Conservation (phyloP, 1,140 invertebrate genomes). For the Drosophila elegans region DNA sequence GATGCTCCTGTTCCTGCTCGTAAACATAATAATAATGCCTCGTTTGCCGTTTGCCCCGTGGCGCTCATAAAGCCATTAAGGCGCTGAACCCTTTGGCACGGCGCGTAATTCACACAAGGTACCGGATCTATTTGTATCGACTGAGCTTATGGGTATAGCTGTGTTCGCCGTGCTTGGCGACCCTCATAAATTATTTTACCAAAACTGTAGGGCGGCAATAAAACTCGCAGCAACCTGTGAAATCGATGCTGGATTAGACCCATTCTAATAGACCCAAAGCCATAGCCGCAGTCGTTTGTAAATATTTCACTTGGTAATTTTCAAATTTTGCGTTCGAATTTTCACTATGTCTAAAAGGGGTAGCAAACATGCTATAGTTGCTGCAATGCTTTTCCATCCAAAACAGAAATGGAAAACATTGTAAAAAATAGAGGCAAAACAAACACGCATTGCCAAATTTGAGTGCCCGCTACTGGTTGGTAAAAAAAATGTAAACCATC, state of each 20-base stretch:
- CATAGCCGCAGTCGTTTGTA: slow-evolving; percentile 18
- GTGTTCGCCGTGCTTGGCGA: slow-evolving; percentile 20
- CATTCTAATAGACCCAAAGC: slow-evolving; percentile 45
- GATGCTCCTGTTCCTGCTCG: not conserved
- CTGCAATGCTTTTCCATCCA: slow-evolving; percentile 4
- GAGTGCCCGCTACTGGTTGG: slow-evolving; percentile 25
- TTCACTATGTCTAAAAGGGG: slow-evolving; percentile 50
- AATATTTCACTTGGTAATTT: slow-evolving; percentile 64
- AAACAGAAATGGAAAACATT: not conserved
- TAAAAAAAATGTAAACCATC: slow-evolving; percentile 27
- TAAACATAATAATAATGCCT: slow-evolving; percentile 69
- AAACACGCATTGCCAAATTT: slow-evolving; percentile 29
- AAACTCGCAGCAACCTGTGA: slow-evolving; percentile 37
- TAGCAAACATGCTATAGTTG: slow-evolving; percentile 40
- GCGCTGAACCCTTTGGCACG: slow-evolving; percentile 65
- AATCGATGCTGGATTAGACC: slow-evolving; percentile 50
- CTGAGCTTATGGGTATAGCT: slow-evolving; percentile 18
- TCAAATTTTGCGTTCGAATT: slow-evolving; percentile 40
- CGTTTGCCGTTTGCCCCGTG: slow-evolving; percentile 66
- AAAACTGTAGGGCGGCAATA: slow-evolving; percentile 29
- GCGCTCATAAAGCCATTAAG: slow-evolving; percentile 81
- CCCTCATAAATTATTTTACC: slow-evolving; percentile 71
- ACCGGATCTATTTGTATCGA: slow-evolving; percentile 27
- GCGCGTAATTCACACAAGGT: slow-evolving; percentile 56
- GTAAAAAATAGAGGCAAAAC: slow-evolving; percentile 1